These are phyloP conservation scores for Acyrthosiphon pisum DNA, from an alignment of 1,140 invertebrate species.

Conservation along the genomic window DNA sequence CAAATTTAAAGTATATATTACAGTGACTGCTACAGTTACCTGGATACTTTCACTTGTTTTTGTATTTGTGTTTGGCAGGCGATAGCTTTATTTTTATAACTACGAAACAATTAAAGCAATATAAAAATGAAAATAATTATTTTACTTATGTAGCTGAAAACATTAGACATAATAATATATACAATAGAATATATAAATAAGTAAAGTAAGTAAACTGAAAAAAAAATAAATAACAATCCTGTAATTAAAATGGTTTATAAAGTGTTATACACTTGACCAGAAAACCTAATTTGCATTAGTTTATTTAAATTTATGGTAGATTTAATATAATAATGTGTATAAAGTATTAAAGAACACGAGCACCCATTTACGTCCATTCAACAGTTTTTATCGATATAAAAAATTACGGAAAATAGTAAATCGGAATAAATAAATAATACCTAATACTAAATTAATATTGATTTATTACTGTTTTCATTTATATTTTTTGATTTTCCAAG, in stretches of 20 bases:
- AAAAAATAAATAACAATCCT: neutral
- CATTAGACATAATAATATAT: neutral
- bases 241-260: neutral
- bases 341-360: neutral
- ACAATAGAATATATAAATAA: neutral
- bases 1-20: neutral
- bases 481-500: neutral
- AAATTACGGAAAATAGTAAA: neutral
- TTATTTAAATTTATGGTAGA: neutral
- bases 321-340: neutral
- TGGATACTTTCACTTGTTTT: too few species aligned
- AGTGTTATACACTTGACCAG: neutral
- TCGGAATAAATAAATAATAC: too few species aligned
- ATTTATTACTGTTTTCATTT: neutral
- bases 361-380: neutral
- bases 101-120: neutral
- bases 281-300: neutral
- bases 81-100: neutral
- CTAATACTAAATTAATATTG: too few species aligned
- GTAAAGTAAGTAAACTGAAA: neutral
- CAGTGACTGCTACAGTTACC: too few species aligned
- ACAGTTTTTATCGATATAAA: neutral
- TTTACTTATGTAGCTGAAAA: neutral
- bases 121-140: neutral
- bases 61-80: neutral